These are phyloP conservation scores for Sylvilagus floridanus DNA, from an alignment of 2,797 vertebrate species.

Conservation along the genomic window DNA sequence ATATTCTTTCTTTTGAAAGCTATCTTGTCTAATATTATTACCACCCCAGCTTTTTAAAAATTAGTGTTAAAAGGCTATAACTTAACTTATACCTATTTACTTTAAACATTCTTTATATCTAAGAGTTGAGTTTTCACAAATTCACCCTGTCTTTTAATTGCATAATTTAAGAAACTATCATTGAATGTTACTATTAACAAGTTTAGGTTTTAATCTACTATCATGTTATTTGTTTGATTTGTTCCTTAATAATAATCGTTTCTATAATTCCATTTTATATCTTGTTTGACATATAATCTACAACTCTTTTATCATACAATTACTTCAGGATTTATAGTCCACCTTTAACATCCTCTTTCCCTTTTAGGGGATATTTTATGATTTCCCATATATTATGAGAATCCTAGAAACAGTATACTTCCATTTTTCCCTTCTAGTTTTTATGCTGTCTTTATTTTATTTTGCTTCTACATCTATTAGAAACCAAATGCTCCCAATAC, in stretches of 20 bases:
- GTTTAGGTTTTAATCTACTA: neutral
- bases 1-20: constrained; percentile 13
- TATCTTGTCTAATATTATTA: neutral
- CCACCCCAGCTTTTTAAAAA: neutral
- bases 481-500: neutral
- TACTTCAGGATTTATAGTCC: neutral
- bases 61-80: neutral
- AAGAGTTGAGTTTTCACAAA: neutral
- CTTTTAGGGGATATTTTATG: neutral
- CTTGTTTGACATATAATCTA: neutral
- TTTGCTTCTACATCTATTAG: neutral
- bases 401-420: neutral
- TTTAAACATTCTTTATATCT: neutral
- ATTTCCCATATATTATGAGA: neutral
- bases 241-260: neutral
- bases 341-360: neutral
- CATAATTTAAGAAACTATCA: neutral
- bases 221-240: neutral
- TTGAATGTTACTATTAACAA: constrained; percentile 3
- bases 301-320: neutral
- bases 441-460: neutral
- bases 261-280: constrained; percentile 6
- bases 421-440: neutral
- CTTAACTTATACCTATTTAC: neutral
- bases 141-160: neutral